A percentile compares a stretch with the other conserved stretches of the same genome.
Evolutionary conservation across 2,797 vertebrate genomes (phyloP).

Genomic region (Masticophis lateralis): DNA sequence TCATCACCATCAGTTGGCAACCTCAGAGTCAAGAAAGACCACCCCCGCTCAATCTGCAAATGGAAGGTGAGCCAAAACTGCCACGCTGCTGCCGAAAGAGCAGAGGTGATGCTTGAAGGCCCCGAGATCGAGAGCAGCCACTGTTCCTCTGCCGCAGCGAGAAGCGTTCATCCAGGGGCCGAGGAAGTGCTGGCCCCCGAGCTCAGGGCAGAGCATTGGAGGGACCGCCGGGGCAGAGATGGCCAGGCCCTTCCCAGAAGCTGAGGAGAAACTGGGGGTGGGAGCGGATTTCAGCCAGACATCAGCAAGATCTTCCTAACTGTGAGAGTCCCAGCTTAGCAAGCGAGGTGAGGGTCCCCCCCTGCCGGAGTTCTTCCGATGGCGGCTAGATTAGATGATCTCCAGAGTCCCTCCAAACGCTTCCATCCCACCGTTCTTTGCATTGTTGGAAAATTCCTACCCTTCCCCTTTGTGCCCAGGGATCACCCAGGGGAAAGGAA

Average conservation of each 20-base stretch:
- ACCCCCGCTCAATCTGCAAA: background rate
- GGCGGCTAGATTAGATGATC: background rate
- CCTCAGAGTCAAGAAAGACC: background rate
- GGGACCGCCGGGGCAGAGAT: too few species aligned
- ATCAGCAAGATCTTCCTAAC: background rate
- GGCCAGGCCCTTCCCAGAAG: background rate
- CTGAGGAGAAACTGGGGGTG: background rate
- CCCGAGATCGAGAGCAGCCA: too few species aligned
- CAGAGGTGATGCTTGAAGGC: too few species aligned
- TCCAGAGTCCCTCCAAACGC: background rate
- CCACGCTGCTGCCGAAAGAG: rapidly evolving
- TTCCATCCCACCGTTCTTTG: background rate
- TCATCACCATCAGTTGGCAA: background rate
- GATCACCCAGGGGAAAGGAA: background rate
- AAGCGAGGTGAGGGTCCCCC: background rate
- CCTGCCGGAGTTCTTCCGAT: background rate
- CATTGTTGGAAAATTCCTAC: background rate
- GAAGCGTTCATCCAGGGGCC: too few species aligned
- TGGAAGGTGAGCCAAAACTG: rapidly evolving
- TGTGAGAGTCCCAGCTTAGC: background rate
- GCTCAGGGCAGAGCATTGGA: background rate
- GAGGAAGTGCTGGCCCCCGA: background rate
- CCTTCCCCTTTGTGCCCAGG: background rate
- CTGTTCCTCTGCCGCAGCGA: background rate
- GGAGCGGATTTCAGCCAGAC: background rate